Evolutionary conservation across 2,888 invertebrate genomes (phyloP).

Genomic region (Latheticus oryzae): DNA sequence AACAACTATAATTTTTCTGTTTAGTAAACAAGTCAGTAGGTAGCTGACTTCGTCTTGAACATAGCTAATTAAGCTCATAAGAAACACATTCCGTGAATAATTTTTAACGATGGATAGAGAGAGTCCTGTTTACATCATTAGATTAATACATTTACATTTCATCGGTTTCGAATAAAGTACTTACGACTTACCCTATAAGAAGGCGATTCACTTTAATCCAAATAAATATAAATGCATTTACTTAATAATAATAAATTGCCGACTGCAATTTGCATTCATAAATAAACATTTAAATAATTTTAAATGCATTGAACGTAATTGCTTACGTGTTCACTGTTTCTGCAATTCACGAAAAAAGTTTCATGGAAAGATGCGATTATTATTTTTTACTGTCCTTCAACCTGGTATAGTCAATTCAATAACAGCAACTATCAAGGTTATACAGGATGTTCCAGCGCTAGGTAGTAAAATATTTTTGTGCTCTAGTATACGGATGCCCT

Average conservation of each 20-base stretch:
- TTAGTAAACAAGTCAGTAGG: conserved; percentile 20
- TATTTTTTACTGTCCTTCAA: too few species aligned
- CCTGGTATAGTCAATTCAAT: too few species aligned
- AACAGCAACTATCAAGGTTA: too few species aligned
- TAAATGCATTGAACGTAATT: too few species aligned
- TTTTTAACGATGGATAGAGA: conserved; percentile 19
- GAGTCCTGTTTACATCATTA: conserved; percentile 41
- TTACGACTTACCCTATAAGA: conserved; percentile 32
- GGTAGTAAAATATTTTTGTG: too few species aligned
- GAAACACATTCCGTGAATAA: conserved; percentile 23
- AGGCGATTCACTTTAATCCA: conserved; percentile 36
- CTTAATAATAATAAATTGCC: conserved; percentile 40
- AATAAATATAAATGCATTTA: conserved; percentile 40
- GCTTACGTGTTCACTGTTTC: too few species aligned
- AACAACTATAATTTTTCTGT: conserved; percentile 8
- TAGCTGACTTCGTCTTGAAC: conserved; percentile 9
- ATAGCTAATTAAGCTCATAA: conserved; percentile 22
- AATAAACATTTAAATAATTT: conserved; percentile 40
- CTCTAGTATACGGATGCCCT: too few species aligned
- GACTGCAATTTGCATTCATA: conserved; percentile 43
- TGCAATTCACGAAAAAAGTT: too few species aligned
- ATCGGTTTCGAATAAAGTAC: conserved; percentile 35
- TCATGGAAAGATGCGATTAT: too few species aligned
- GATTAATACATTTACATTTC: conserved; percentile 41
- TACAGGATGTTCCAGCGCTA: too few species aligned